Conservation (phyloP, 2,113 vertebrate genomes). For the Corythoichthys haematopterus region DNA sequence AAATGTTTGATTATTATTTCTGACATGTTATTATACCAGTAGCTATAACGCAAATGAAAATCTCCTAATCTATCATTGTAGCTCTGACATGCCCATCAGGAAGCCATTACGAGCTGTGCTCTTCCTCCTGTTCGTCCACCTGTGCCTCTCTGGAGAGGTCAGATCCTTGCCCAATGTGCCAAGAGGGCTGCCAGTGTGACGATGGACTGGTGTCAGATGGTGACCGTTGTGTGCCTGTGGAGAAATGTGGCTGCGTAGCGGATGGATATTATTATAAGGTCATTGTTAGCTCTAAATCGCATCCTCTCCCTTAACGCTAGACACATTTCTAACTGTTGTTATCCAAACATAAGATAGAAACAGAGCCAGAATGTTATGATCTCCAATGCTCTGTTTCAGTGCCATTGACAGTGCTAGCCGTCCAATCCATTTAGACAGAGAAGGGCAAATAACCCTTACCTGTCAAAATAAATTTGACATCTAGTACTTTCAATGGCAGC, state of each 20-base stretch:
- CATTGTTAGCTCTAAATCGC: not conserved
- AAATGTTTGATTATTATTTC: not conserved
- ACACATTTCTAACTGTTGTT: too few species aligned
- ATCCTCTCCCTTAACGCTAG: not conserved
- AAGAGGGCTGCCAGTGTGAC: constrained; percentile 35
- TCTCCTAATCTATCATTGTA: not conserved
- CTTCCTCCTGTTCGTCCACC: constrained; percentile 21
- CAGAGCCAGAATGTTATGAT: too few species aligned
- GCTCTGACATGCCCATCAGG: constrained; percentile 14
- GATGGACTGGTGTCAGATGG: constrained; percentile 20
- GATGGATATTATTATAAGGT: constrained; percentile 27
- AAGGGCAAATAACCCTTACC: too few species aligned
- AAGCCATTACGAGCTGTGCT: constrained; percentile 31
- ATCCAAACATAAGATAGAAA: too few species aligned
- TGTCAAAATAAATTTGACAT: too few species aligned
- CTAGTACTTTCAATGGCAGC: too few species aligned
- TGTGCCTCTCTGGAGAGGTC: constrained; percentile 27
- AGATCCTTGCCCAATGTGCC: not conserved
- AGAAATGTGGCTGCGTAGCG: constrained; percentile 26
- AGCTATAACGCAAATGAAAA: too few species aligned
- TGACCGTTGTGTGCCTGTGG: constrained; percentile 16
- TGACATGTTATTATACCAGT: not conserved
- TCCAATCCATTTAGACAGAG: too few species aligned
- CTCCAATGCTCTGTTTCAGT: too few species aligned
- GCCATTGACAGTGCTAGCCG: too few species aligned